Conservation (phyloP, 2,113 vertebrate genomes). For the Recurvirostra avosetta region DNA sequence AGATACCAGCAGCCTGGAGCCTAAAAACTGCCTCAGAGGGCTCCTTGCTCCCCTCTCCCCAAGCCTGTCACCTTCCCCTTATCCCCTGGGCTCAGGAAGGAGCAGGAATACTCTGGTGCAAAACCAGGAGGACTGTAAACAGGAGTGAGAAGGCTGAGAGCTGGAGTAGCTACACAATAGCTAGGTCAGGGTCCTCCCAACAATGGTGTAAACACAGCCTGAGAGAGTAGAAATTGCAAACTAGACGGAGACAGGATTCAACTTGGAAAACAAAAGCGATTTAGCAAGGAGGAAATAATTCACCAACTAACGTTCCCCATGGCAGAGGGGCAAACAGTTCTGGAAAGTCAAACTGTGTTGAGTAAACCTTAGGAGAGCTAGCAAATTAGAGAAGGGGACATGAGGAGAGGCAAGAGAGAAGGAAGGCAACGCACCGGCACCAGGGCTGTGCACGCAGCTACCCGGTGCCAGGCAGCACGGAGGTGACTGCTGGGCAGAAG, state of each 20-base stretch:
- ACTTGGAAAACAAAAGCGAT: neutral
- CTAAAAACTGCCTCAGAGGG: neutral
- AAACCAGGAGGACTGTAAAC: neutral
- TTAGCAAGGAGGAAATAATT: neutral
- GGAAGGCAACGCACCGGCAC: fast-evolving
- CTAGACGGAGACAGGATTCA: neutral
- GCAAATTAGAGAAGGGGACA: neutral
- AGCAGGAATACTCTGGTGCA: neutral
- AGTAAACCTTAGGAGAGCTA: neutral
- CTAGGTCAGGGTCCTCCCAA: neutral
- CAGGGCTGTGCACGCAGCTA: neutral
- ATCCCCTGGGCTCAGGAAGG: neutral
- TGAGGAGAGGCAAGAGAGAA: neutral
- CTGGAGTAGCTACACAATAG: neutral
- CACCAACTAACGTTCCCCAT: neutral
- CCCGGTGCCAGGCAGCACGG: neutral
- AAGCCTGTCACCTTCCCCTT: neutral
- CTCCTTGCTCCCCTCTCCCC: neutral
- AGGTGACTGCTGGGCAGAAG: neutral
- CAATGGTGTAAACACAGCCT: neutral
- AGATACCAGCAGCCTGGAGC: neutral
- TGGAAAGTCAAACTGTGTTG: neutral
- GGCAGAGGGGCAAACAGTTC: neutral
- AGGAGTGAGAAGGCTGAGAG: neutral
- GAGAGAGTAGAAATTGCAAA: neutral